Base-by-base conservation (phyloP, 2,113 vertebrate species). In the Oncorhynchus clarkii region DNA sequence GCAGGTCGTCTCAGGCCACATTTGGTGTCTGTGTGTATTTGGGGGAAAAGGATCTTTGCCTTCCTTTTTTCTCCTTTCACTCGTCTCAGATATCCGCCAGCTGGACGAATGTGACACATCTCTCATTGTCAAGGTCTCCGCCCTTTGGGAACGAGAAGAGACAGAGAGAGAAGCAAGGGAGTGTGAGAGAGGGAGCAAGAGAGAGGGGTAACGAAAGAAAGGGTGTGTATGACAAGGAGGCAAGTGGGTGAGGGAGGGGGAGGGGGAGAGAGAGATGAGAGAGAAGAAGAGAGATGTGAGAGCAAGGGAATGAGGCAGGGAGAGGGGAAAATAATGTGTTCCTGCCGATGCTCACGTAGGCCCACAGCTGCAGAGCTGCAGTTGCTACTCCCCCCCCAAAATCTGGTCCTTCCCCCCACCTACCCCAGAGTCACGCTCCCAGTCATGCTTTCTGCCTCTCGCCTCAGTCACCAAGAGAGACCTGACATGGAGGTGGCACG, bases 271-370 rank as follows among this genome's bases (percentile, higher is more conserved):
- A 8, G 31, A 26, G 49, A 78, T 27, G 74, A 51, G 68, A 39
- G 74, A 69, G 67, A 71, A 65, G 34, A 39, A 74, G 70, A 8
- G 31, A 26, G 57, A 54, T 16, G 4, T 29, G 48, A 22, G 22
- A 64, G 26, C 3, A n/a, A 22, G 45, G 34, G 81, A 84, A 29
- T 2, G 26, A 78, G 72, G 18, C 51, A 78, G 84, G 59, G 22
- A 70, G 87, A 82, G 83, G 79, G 86, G 80, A 81, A 31, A 66
- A 29, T 22, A 65, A 72, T 78, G 75, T 8, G 87, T 90, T 86
- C 91, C 89, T 93, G 91, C 89, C 74, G 68, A 83, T 83, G 88
- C 89, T 90, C 92, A 92, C 92, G 91, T 92, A 92, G 84, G 82
- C 91, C 84, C 87, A 88, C 92, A 92, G 89, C 90, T 91, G 91